A percentile compares a stretch with the other conserved stretches of the same genome.
phyloP scores from a whole-genome alignment of 2,113 vertebrate species.

The Ariopsis seemanni region DNA sequence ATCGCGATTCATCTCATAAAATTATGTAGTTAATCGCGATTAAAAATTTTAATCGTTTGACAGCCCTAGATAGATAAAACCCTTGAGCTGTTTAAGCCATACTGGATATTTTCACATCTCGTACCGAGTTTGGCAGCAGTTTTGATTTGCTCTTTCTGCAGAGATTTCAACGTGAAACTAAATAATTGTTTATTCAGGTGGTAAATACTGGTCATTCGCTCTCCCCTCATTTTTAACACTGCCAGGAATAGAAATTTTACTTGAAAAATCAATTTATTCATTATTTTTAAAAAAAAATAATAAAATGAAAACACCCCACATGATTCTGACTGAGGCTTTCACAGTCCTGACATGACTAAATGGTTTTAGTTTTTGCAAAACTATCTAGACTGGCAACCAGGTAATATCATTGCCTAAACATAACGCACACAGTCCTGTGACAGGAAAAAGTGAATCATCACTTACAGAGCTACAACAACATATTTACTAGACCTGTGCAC shows the following conservation, averaged over 20 bases:
- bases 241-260: not conserved
- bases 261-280: not conserved
- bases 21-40: no score
- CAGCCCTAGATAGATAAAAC: not conserved
- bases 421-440: not conserved
- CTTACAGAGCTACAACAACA: not conserved
- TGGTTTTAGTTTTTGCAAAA: not conserved
- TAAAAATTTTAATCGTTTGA: no score
- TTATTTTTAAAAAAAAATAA: no score
- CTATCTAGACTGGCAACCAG: not conserved
- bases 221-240: no score
- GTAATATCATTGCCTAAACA: not conserved
- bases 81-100: not conserved
- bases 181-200: not conserved
- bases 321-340: no score
- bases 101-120: not conserved
- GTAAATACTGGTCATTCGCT: no score
- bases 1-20: no score
- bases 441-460: not conserved
- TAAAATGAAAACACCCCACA: no score
- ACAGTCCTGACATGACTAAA: no score
- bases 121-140: not conserved
- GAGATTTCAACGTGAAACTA: not conserved
- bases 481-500: not conserved
- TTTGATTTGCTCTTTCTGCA: not conserved